These are phyloP conservation scores for Vandiemenella viatica DNA, from an alignment of 2,888 invertebrate species.

Conservation along the genomic window DNA sequence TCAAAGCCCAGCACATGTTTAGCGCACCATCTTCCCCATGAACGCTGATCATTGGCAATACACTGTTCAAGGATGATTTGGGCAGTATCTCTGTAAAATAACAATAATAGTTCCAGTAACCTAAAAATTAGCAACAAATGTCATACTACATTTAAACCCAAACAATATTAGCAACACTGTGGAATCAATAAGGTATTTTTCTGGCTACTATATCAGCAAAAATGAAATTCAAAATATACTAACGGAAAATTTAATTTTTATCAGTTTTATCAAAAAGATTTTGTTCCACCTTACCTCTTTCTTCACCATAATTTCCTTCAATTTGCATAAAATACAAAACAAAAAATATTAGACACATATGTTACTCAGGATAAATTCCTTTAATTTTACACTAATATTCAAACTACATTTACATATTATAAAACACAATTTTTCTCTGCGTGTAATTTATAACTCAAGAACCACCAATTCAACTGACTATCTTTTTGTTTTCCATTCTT, in stretches of 20 bases:
- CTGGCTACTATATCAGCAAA: no score
- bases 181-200: no score
- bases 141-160: neutral
- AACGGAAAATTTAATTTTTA: no score
- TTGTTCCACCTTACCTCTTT: slow-evolving; percentile 11
- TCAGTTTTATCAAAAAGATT: no score
- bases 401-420: no score
- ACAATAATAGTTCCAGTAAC: slow-evolving; percentile 1
- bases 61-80: slow-evolving; percentile 38
- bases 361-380: neutral
- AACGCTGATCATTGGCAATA: slow-evolving; percentile 32
- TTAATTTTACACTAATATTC: neutral
- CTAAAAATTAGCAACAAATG: neutral
- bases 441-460: no score
- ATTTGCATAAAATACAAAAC: neutral
- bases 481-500: no score
- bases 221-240: no score
- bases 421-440: no score
- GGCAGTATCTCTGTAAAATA: slow-evolving; percentile 37
- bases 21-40: slow-evolving; percentile 18
- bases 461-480: no score
- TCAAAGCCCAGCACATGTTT: slow-evolving; percentile 56
- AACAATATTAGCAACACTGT: no score
- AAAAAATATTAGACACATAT: neutral
- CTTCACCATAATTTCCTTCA: slow-evolving; percentile 12